Evolutionary conservation across 2,888 invertebrate species (phyloP), one percentile per base, ranked within the genome.

Genomic region (Maniola hyperantus): DNA sequence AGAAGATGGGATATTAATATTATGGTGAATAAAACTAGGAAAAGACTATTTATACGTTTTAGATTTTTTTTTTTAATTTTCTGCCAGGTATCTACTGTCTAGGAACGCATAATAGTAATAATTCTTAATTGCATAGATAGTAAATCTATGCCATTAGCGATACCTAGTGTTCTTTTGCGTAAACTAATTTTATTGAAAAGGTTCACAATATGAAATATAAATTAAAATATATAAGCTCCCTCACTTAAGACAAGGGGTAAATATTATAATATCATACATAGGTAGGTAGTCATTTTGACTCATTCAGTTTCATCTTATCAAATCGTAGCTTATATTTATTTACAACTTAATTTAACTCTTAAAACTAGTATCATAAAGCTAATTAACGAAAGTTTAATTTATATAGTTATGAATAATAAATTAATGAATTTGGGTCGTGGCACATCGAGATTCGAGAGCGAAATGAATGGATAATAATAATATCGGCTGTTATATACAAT

Each of bases 391-490:
- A 83, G 79, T 85, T 75, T 81, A 80, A 87, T 82, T 83, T 83
- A 82, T 84, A 83, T 83, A 85, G 78, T 81, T 83, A 75, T 90
- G 88, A 89, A 83, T 82, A 91, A 91, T 91, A 91, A 91, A 91
- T 91, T 91, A 91, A 90, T 91, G 90, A 89, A 87, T 87, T 88
- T 87, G 83, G 79, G 83, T 83, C 79, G 82, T 89, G 90, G 89
- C 87, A 89, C 85, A 80, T 84, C 71, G 73, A 78, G 54, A 58
- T 80, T 84, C 70, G 72, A 78, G 48, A 58, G 57, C 48, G 53
- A 64, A 51, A 61, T 67, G 73, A 77, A 71, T 67, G 71, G 71
- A 20, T n/a, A 54, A n/a, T n/a, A 1, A 58, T 66, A 67, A 65
- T 66, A 67, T 69, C 55, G 18, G 13, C 64, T 69, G 67, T 72